phyloP scores from a whole-genome alignment of 2,888 invertebrate species.

The Ophonus ardosiacus region DNA sequence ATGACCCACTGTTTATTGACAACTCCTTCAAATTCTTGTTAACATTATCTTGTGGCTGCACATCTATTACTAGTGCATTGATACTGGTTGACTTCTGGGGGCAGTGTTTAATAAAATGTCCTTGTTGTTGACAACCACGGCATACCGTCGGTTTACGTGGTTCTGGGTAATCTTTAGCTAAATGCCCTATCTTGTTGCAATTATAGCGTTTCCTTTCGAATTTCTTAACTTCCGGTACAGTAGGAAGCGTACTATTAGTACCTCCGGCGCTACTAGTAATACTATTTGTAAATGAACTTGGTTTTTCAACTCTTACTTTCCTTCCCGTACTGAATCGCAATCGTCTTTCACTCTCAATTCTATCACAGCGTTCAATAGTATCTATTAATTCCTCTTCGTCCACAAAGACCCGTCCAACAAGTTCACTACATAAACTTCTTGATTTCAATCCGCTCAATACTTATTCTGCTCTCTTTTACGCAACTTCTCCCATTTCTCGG shows the following conservation, averaged over 20 bases:
- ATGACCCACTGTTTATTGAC: neutral
- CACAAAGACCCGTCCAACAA: constrained; percentile 25
- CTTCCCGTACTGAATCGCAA: neutral
- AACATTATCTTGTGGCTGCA: neutral
- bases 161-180: constrained; percentile 56
- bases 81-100: neutral
- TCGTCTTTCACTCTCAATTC: neutral
- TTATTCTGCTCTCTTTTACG: constrained; percentile 57
- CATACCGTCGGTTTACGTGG: constrained; percentile 17
- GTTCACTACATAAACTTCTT: constrained; percentile 34
- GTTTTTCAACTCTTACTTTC: neutral
- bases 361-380: constrained; percentile 53
- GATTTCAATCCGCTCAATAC: constrained; percentile 64
- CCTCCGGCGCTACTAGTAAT: neutral
- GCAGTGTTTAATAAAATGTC: neutral
- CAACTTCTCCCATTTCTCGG: constrained; percentile 64
- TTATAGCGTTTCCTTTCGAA: neutral
- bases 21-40: neutral
- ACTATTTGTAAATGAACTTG: neutral
- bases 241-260: neutral
- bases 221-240: neutral
- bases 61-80: neutral
- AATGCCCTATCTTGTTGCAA: constrained; percentile 55
- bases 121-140: constrained; percentile 41
- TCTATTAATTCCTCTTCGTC: constrained; percentile 58